Evolutionary conservation across 1,140 invertebrate genomes (phyloP).

Genomic region (Saccostrea glomerata): DNA sequence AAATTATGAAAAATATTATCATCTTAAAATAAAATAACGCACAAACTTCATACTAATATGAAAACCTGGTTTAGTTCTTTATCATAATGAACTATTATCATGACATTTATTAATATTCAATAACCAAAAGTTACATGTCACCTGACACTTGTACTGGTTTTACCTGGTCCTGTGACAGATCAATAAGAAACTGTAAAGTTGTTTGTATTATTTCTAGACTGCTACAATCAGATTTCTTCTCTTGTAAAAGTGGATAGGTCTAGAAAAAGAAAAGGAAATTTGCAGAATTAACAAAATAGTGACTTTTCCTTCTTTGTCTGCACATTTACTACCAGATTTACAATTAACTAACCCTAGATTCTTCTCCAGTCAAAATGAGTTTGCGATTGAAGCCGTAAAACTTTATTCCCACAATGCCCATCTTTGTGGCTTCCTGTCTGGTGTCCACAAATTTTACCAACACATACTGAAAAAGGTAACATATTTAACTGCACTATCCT

Average conservation of each 20-base stretch:
- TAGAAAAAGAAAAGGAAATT: background rate
- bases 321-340: background rate
- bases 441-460: slow-evolving; percentile 77
- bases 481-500: background rate
- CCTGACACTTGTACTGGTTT: background rate
- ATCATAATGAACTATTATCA: too few species aligned
- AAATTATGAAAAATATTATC: too few species aligned
- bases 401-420: slow-evolving; percentile 73
- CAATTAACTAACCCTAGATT: slow-evolving; percentile 48
- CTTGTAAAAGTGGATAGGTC: slow-evolving; percentile 58
- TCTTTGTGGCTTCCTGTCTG: slow-evolving; percentile 67
- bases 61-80: too few species aligned
- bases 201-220: slow-evolving; percentile 66
- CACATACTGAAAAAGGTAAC: slow-evolving; percentile 67
- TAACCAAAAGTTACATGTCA: too few species aligned
- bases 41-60: too few species aligned
- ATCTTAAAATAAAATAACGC: too few species aligned
- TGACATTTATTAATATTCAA: too few species aligned
- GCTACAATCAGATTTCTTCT: slow-evolving; percentile 57
- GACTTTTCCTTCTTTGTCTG: background rate
- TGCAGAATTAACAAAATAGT: background rate
- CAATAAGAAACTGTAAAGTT: slow-evolving; percentile 67
- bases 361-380: slow-evolving; percentile 60
- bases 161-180: slow-evolving; percentile 70
- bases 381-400: slow-evolving; percentile 76